Conservation (phyloP, 1,140 invertebrate species). For the Contarinia nasturtii region DNA sequence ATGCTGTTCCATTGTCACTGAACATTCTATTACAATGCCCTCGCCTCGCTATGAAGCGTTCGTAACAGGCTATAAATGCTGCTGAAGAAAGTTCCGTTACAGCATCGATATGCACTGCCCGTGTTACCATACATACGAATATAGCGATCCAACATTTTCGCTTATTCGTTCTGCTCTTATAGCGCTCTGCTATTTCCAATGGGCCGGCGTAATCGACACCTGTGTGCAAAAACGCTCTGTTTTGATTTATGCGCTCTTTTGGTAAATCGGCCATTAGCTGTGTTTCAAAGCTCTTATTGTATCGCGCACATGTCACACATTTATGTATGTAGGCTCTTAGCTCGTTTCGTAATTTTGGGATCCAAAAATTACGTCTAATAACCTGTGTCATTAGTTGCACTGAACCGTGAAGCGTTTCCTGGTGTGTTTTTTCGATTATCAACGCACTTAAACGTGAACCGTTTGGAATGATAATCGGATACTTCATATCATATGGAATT, state of each 20-base stretch:
- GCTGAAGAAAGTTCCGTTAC: conserved; percentile 12
- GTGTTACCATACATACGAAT: conserved; percentile 11
- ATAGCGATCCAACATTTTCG: conserved; percentile 13
- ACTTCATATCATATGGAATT: conserved; percentile 13
- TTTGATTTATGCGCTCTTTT: conserved; percentile 8
- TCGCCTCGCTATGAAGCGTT: conserved; percentile 14
- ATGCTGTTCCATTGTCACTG: conserved; percentile 18
- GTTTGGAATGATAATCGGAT: conserved; percentile 11
- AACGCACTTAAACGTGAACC: conserved; percentile 6
- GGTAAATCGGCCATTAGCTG: conserved; percentile 17
- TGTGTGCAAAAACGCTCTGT: conserved; percentile 11
- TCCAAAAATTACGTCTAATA: conserved; percentile 5
- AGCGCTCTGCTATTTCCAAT: conserved; percentile 5
- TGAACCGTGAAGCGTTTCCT: conserved; percentile 11
- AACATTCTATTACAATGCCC: conserved; percentile 10
- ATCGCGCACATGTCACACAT: no score
- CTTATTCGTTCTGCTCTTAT: neutral
- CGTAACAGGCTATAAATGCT: conserved; percentile 13
- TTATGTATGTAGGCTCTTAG: no score
- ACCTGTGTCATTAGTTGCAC: conserved; percentile 8
- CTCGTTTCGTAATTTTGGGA: conserved; percentile 3
- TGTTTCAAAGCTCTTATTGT: no score
- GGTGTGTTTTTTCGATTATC: conserved; percentile 13
- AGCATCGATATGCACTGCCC: conserved; percentile 15
- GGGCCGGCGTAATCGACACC: conserved; percentile 23